phyloP scores from a whole-genome alignment of 2,797 vertebrate genomes.

The Oceanodroma leucorhoa region DNA sequence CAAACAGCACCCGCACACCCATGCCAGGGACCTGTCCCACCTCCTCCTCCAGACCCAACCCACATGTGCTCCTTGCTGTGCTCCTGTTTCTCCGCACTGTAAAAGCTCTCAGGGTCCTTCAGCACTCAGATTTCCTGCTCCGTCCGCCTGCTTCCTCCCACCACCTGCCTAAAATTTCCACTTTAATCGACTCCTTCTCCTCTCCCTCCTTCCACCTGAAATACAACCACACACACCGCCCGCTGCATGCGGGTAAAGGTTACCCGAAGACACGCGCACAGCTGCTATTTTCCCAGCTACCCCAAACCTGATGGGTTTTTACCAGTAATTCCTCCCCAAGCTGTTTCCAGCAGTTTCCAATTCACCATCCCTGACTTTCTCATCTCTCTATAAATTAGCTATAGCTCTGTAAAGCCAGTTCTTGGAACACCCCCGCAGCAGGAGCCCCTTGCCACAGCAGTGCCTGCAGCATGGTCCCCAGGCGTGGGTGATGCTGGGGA shows the following conservation, averaged over 20 bases:
- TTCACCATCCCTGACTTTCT: not conserved
- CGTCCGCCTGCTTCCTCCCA: not conserved
- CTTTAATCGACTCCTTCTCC: not conserved
- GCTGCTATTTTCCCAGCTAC: not conserved
- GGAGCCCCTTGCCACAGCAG: not conserved
- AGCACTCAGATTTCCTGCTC: not conserved
- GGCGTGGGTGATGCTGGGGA: accelerated
- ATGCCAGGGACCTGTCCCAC: not conserved
- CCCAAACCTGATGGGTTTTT: not conserved
- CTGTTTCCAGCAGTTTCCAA: not conserved
- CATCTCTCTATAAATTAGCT: not conserved
- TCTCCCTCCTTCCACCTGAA: not conserved
- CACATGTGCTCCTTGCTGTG: not conserved
- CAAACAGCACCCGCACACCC: not conserved
- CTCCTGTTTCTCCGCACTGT: not conserved
- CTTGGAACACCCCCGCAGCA: not conserved
- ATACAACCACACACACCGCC: accelerated
- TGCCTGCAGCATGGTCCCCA: not conserved
- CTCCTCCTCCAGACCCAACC: not conserved
- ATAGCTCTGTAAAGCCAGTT: not conserved
- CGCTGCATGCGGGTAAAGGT: accelerated
- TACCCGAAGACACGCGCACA: not conserved
- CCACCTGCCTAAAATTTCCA: not conserved
- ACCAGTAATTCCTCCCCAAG: not conserved
- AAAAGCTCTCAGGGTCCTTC: not conserved